phyloP scores from a whole-genome alignment of 2,888 invertebrate species.

The Andrena camellia region DNA sequence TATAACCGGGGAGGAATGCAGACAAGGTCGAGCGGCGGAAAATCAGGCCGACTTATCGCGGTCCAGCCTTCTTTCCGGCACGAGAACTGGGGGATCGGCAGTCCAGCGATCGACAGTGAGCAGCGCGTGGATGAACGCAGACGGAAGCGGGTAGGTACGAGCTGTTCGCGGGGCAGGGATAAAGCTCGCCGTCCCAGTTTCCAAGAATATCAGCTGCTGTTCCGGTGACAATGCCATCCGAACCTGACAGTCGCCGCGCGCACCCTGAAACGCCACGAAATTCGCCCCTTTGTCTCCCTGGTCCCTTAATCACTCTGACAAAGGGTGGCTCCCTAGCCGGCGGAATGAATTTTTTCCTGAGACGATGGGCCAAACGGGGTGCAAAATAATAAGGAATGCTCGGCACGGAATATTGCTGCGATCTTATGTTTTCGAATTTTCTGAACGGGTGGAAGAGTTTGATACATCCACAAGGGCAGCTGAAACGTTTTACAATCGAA shows the following conservation, averaged over 20 bases:
- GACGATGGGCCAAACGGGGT: no score
- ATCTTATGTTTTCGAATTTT: no score
- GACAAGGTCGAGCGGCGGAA: conserved; percentile 22
- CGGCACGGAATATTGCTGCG: no score
- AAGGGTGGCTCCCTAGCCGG: background rate
- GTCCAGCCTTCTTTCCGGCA: conserved; percentile 8
- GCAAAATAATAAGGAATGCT: no score
- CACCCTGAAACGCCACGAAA: conserved; percentile 32
- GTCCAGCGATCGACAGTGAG: conserved; percentile 9
- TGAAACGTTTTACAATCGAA: no score
- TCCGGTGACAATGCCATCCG: conserved; percentile 62
- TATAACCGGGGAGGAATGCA: background rate
- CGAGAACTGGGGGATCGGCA: background rate
- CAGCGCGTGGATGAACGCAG: conserved; percentile 45
- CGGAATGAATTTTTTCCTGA: no score
- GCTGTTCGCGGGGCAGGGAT: conserved; percentile 52
- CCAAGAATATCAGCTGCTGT: conserved; percentile 74
- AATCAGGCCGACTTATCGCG: conserved; percentile 49
- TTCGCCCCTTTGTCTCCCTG: conserved; percentile 42
- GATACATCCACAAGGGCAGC: no score
- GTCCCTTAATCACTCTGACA: conserved; percentile 54
- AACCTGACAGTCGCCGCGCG: conserved; percentile 48
- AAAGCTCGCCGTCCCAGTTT: conserved; percentile 74
- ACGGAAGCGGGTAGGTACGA: conserved; percentile 46
- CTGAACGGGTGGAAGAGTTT: no score